Evolutionary conservation across 2,888 invertebrate genomes (phyloP), one percentile per base, ranked within the genome.

Genomic region (Steinernema hermaphroditum): DNA sequence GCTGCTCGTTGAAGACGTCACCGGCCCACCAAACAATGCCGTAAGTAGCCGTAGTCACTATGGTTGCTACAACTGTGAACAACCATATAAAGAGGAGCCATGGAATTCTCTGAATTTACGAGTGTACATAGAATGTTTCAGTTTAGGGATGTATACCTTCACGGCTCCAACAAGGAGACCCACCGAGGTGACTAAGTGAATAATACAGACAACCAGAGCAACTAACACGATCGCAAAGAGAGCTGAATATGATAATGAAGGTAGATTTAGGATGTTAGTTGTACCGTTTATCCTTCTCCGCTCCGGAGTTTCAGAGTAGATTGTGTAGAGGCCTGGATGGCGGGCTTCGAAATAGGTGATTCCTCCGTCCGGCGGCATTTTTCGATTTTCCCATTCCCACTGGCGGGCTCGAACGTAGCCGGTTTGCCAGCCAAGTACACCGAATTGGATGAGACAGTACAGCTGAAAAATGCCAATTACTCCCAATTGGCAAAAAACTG

Each of bases 241-340:
- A 8, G 84, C 85, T 84, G 76, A 71, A 80, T 72, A 57, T 24
- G 41, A 70, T 8, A 32, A n/a, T n/a, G n/a, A n/a, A n/a, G n/a
- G n/a, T n/a, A n/a, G n/a, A n/a, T n/a, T n/a, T n/a, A n/a, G n/a
- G n/a, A n/a, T n/a, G n/a, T n/a, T n/a, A n/a, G n/a, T n/a, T n/a
- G 68, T 50, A 84, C 84, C 85, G 73, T 85, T 85, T 19, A 83
- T 78, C 71, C 84, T 46, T 49, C 85, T 37, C 34, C 83, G 57
- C 44, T 85, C 85, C 9, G 85, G 85, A 0, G 85, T 83, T 68
- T 85, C 85, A 14, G 83, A 80, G 75, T 85, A 85, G 9, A 84
- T 77, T 19, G 78, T 77, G 74, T 85, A 85, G 0, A 85, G 74
- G 0, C 85, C 85, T 8, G 85, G 85, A 57, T 83, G 85, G n/a